phyloP scores from a whole-genome alignment of 2,113 vertebrate species.

The Gopherus evgoodei region DNA sequence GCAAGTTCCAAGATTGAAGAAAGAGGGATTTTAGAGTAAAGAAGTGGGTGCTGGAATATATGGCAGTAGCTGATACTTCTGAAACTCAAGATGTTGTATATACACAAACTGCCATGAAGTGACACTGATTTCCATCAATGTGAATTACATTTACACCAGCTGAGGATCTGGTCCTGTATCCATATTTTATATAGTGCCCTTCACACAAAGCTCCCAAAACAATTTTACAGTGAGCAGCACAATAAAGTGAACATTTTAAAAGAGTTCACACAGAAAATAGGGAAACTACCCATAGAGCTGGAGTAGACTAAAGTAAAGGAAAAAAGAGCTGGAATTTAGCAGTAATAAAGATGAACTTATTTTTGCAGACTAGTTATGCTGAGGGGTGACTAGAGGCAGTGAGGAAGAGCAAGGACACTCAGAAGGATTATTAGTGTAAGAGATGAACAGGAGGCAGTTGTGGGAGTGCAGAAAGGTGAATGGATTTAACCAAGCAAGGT shows the following conservation, averaged over 20 bases:
- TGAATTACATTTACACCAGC: not conserved
- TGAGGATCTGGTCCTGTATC: not conserved
- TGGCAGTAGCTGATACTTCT: not conserved
- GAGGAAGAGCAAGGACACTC: not conserved
- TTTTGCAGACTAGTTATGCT: not conserved
- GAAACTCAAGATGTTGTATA: not conserved
- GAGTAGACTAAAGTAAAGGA: not conserved
- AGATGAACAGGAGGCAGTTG: not conserved
- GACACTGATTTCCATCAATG: not conserved
- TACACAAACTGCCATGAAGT: not conserved
- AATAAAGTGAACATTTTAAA: not conserved
- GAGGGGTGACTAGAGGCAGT: not conserved
- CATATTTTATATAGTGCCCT: not conserved
- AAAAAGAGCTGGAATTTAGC: not conserved
- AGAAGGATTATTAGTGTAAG: not conserved
- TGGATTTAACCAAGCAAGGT: not conserved
- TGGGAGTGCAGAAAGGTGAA: not conserved
- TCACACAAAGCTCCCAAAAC: not conserved
- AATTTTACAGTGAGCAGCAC: not conserved
- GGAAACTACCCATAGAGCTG: not conserved
- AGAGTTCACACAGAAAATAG: not conserved
- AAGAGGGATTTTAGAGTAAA: not conserved
- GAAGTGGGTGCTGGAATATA: not conserved
- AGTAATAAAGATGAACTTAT: not conserved
- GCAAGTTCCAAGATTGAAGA: not conserved